Evolutionary conservation across 2,797 vertebrate genomes (phyloP), one percentile per base, ranked within the genome.

Genomic region (Gallirallus australis): DNA sequence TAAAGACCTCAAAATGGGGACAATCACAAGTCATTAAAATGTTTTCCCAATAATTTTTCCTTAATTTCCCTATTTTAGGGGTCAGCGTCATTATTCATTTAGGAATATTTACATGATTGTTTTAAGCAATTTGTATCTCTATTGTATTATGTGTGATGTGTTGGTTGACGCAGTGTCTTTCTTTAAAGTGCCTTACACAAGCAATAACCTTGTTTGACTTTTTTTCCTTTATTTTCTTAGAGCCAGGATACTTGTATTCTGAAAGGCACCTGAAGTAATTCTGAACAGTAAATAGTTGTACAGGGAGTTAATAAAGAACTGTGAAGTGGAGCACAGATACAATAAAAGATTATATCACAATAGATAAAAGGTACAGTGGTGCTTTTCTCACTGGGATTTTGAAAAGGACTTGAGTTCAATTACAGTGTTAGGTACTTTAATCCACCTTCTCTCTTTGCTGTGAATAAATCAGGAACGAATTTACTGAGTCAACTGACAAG

Each of bases 271-370:
- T 86, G 45, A 78, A 86, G 61, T 85, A 92, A 89, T 87, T 85
- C 53, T 61, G 64, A 92, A 81, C 21, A 81, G 66, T 82, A 95
- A 96, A 96, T 50, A 93, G 57, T 86, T 91, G 54, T 79, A 69
- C n/a, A 88, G 54, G 17, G 50, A 95, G 65, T 52, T 89, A 95
- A 91, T 86, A 94, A 95, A 93, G 86, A 48, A 86, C 42, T 68
- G 40, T 48, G 78, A 91, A 96, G 77, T 86, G 57, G 16, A 89
- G 57, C 6, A 82, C 18, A 81, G 72, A 65, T 81, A 65, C 64
- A 96, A 89, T 45, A 87, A 96, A 93, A 92, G 69, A 94, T 75
- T 89, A n/a, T 75, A 90, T 17, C 65, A 56, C 72, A 65, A 54
- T 18, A 94, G 76, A 85, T 83, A 89, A 94, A 94, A 87, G 35